These are phyloP conservation scores for Athrips mouffetella DNA, from an alignment of 2,888 invertebrate genomes.

Conservation along the genomic window DNA sequence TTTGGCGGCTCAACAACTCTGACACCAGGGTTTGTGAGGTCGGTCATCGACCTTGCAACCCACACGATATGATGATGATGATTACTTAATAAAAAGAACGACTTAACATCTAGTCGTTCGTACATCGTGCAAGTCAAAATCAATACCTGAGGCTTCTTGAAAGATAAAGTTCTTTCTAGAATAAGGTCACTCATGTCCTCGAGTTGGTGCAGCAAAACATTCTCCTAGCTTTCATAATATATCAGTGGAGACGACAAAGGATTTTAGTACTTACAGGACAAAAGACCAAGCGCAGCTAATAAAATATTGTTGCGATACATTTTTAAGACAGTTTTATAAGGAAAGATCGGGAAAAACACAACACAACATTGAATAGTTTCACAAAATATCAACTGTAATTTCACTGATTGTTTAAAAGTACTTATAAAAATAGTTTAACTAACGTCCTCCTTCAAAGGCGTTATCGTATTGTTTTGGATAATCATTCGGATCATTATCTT, in stretches of 20 bases:
- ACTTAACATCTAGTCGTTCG: no score
- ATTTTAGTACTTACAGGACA: slow-evolving; percentile 26
- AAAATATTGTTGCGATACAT: slow-evolving; percentile 23
- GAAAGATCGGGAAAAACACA: no score
- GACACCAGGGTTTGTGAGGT: no score
- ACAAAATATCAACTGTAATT: no score
- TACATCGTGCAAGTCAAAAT: no score
- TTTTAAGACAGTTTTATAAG: slow-evolving; percentile 14
- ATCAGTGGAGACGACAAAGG: slow-evolving; percentile 8
- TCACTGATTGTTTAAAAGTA: no score
- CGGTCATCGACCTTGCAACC: no score
- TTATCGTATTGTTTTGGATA: slow-evolving; percentile 33
- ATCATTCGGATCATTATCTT: slow-evolving; percentile 17
- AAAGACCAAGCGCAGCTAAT: slow-evolving; percentile 16
- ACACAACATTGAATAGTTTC: not conserved
- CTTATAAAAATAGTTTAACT: no score
- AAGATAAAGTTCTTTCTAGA: not conserved
- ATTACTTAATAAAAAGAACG: no score
- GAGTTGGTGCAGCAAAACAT: slow-evolving; percentile 15
- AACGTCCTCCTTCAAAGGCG: slow-evolving; percentile 18
- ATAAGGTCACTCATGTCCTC: not conserved
- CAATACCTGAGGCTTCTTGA: no score
- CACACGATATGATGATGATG: no score
- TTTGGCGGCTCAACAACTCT: no score
- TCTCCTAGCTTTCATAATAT: slow-evolving; percentile 4